These are phyloP conservation scores for Alosa alosa DNA, from an alignment of 2,113 vertebrate species.

Conservation along the genomic window DNA sequence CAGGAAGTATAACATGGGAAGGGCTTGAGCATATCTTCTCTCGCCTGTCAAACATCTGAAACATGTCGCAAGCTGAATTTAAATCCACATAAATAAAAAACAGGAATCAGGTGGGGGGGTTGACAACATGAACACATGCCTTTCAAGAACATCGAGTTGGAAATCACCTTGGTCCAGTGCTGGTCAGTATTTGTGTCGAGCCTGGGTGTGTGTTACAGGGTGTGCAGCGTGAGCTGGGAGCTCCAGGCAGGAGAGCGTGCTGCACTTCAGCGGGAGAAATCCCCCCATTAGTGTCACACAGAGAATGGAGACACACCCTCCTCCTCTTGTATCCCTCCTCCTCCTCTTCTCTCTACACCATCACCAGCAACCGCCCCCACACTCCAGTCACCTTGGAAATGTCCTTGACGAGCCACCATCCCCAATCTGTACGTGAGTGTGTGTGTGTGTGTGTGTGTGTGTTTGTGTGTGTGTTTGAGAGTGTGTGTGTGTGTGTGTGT, in stretches of 20 bases:
- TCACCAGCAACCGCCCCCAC: not conserved
- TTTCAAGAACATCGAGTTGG: not conserved
- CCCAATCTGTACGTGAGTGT: not conserved
- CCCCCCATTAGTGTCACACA: conserved; percentile 7
- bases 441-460: not conserved
- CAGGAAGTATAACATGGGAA: not conserved
- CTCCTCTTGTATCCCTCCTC: not conserved
- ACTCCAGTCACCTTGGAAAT: not conserved
- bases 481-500: not conserved
- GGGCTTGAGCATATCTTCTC: not conserved
- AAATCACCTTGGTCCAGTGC: not conserved
- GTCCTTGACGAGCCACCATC: conserved; percentile 8
- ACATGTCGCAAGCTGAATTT: not conserved
- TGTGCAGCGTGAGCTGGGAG: not conserved
- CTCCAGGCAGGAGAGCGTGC: not conserved
- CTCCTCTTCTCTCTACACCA: not conserved
- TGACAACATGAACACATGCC: not conserved
- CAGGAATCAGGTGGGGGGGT: too few species aligned
- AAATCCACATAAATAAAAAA: not conserved
- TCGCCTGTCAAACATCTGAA: not conserved
- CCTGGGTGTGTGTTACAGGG: not conserved
- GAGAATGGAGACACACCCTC: not conserved
- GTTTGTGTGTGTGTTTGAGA: not conserved
- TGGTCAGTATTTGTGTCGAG: not conserved
- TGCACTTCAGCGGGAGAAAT: not conserved